phyloP scores from a whole-genome alignment of 2,113 vertebrate genomes.

The Oncorhynchus keta region DNA sequence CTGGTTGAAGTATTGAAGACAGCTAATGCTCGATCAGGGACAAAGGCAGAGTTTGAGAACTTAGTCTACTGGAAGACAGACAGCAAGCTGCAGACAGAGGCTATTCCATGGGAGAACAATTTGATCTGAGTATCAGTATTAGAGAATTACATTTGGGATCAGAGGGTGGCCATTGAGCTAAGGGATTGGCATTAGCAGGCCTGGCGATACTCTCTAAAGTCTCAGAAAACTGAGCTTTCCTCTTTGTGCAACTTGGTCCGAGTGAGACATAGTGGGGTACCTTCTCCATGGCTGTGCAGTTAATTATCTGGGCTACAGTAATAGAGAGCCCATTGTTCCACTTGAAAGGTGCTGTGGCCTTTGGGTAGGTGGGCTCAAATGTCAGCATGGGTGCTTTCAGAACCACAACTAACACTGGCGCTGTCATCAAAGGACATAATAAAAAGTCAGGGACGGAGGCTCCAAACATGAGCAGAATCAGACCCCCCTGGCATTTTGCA shows the following conservation, averaged over 20 bases:
- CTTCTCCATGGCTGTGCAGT: not conserved
- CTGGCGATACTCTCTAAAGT: not conserved
- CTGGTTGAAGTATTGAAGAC: constrained; percentile 15
- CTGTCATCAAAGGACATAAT: constrained; percentile 8
- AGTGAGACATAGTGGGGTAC: not conserved
- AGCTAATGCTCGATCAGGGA: not conserved
- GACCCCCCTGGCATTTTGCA: constrained; percentile 2
- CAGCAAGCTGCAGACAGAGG: not conserved
- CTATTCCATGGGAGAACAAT: not conserved
- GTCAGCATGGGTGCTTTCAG: constrained; percentile 23
- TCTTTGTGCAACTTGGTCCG: not conserved
- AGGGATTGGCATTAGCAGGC: not conserved
- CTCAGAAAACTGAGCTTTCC: not conserved
- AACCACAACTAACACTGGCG: not conserved
- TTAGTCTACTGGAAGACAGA: not conserved
- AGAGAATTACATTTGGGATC: not conserved
- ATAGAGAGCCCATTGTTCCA: constrained; percentile 20
- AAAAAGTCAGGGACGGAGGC: not conserved
- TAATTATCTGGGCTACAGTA: constrained; percentile 1
- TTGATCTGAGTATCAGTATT: not conserved
- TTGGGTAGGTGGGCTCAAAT: constrained; percentile 22
- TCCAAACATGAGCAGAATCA: not conserved
- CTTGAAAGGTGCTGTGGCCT: constrained; percentile 25
- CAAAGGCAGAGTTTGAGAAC: not conserved
- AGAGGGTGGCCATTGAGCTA: not conserved